Base-by-base conservation (phyloP, 2,888 invertebrate genomes). In the Thyatira batis region DNA sequence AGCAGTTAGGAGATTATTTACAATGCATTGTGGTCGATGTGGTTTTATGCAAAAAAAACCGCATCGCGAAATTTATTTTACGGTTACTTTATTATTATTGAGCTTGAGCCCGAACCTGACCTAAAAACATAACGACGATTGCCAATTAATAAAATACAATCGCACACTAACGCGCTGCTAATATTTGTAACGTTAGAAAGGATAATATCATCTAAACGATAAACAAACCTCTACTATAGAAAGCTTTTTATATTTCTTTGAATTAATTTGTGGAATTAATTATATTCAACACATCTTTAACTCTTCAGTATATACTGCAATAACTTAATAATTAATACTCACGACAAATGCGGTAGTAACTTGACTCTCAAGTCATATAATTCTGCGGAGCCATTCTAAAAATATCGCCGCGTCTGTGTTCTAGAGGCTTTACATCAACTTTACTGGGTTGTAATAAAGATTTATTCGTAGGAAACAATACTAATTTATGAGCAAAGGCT, bases 361-460 rank as follows among this genome's bases (percentile, higher is more conserved):
- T 45, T 45, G 11, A 13, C 23, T 23, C 21, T 4, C n/a, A n/a
- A 39, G 17, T 17, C 13, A 39, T 8, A 17, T 39, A 39, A 1
- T 39, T 39, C 39, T 39, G 39, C 39, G 17, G 39, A 13, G 13
- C 39, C 39, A 17, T 39, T 33, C 13, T 39, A 11, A 39, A 39
- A 39, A 39, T 39, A 39, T 39, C 39, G 8, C 39, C 39, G 45
- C 25, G 45, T 25, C 25, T 45, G 45, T 45, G 25, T 23, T 23
- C 25, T 23, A 39, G 13, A 11, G 45, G 23, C 23, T 8, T 23
- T 45, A 45, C 20, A 45, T 45, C 45, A 21, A 21, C 20, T 45
- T 45, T 21, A 45, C 21, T 45, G 23, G 45, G 8, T 23, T 25
- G 11, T 45, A 45, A 45, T 45, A 45, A 45, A 45, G 45, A 45